Percentiles rank a stretch among this genome's conserved stretches.
phyloP scores from a whole-genome alignment of 2,797 vertebrate genomes.

The Helicolenus hilgendorfi region DNA sequence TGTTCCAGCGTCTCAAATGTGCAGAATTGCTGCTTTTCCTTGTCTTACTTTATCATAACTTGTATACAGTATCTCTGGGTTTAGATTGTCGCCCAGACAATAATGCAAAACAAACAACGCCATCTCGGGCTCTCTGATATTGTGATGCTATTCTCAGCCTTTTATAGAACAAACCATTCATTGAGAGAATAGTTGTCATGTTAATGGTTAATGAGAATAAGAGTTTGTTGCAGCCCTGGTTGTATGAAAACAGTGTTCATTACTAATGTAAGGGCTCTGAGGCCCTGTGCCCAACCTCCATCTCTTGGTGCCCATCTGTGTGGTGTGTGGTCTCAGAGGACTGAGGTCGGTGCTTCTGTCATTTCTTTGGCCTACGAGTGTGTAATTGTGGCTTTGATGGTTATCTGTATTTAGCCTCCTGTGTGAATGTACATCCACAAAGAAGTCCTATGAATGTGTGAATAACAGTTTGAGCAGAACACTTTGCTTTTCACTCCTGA shows the following conservation, averaged over 20 bases:
- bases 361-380: neutral
- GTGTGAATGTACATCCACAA: neutral
- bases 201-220: neutral
- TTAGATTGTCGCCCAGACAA: neutral
- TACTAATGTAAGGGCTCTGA: neutral
- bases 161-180: neutral
- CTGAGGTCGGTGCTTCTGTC: neutral
- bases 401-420: conserved; percentile 10
- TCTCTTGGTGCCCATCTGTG: neutral
- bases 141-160: neutral
- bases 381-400: conserved; percentile 19
- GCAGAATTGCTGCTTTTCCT: neutral
- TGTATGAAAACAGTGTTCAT: neutral
- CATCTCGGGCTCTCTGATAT: neutral
- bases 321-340: neutral
- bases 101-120: neutral
- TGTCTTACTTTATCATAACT: neutral
- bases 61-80: neutral
- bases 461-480: neutral
- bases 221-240: neutral
- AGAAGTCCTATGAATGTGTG: neutral
- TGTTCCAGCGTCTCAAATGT: neutral
- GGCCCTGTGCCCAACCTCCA: neutral
- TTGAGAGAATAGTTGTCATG: neutral
- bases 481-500: neutral